phyloP scores from a whole-genome alignment of 2,888 invertebrate genomes.

The Aquatica leii region DNA sequence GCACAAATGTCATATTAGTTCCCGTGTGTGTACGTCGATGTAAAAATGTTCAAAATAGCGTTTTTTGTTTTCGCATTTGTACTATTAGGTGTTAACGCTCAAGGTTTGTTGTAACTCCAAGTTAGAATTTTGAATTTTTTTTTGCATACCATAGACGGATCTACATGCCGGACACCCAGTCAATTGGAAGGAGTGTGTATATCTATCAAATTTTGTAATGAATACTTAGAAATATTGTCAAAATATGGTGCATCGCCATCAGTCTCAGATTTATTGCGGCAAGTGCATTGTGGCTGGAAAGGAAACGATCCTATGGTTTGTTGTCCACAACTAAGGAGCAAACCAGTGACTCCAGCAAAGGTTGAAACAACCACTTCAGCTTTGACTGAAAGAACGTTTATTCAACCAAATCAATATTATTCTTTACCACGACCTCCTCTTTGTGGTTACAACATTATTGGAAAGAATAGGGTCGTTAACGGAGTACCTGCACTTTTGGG shows the following conservation, averaged over 20 bases:
- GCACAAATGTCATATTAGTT: background rate
- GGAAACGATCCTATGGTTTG: slow-evolving; percentile 73
- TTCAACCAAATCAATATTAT: too few species aligned
- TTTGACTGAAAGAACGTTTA: slow-evolving; percentile 21
- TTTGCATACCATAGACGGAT: background rate
- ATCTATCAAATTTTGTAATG: slow-evolving; percentile 9
- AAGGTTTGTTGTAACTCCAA: slow-evolving; percentile 12
- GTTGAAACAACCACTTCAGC: background rate
- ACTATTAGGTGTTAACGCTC: background rate
- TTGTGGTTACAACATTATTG: slow-evolving; percentile 70
- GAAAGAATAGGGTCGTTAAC: slow-evolving; percentile 73
- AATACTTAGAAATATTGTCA: background rate
- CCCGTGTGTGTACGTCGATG: background rate
- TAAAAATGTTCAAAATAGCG: background rate
- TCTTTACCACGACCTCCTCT: slow-evolving; percentile 58
- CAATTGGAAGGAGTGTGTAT: background rate
- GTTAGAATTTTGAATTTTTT: background rate
- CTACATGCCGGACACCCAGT: background rate
- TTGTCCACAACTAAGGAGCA: slow-evolving; percentile 56
- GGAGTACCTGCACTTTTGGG: slow-evolving; percentile 73
- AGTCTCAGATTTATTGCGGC: slow-evolving; percentile 65
- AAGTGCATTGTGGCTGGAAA: slow-evolving; percentile 75
- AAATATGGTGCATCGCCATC: slow-evolving; percentile 52
- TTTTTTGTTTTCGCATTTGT: background rate
- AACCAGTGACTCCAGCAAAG: background rate